Evolutionary conservation across 2,113 vertebrate genomes (phyloP), one percentile per base, ranked within the genome.

Genomic region (Cryptoleucopteryx plumbea): DNA sequence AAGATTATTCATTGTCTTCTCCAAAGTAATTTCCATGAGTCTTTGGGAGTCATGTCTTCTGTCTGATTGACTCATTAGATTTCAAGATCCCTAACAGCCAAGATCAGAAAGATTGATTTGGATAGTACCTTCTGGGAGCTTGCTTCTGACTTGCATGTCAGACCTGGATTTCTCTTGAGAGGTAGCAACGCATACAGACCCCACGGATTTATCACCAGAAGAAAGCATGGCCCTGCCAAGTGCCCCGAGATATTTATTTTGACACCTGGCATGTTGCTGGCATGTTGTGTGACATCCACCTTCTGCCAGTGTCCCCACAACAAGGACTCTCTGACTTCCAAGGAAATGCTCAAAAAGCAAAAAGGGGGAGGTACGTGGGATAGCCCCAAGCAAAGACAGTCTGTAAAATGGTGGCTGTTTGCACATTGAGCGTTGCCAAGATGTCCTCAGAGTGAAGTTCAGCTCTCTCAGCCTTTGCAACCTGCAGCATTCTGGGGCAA

Each of bases 1-100:
- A 48, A 85, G 48, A 90, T 93, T 66, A 93, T 89, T 94, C 84
- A 87, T 43, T 80, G 73, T 91, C 88, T 83, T 91, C 90, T 92
- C 47, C 50, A 67, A 79, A 91, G 67, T 45, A n/a, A 63, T 95
- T 96, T 93, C 65, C 56, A 38, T 36, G 34, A 93, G 25, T 58
- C 80, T 94, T 88, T 86, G 59, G 62, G 53, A 77, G 62, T 67
- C 82, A 80, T 27, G 67, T 68, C 48, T 94, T 53, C 66, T 61
- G 47, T 77, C 90, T 92, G 83, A 93, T 74, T 88, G 88, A 86
- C 47, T 93, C 77, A 56, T 93, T 96, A 89, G 58, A 34, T 88
- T 74, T 83, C 43, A 73, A 75, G 78, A 59, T 86, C 48, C 29
- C 71, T 81, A 58, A 83, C 8, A 45, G 62, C 34, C 58, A 70